Base-by-base conservation (phyloP, 1,140 invertebrate genomes). In the Aleiodes sp. region DNA sequence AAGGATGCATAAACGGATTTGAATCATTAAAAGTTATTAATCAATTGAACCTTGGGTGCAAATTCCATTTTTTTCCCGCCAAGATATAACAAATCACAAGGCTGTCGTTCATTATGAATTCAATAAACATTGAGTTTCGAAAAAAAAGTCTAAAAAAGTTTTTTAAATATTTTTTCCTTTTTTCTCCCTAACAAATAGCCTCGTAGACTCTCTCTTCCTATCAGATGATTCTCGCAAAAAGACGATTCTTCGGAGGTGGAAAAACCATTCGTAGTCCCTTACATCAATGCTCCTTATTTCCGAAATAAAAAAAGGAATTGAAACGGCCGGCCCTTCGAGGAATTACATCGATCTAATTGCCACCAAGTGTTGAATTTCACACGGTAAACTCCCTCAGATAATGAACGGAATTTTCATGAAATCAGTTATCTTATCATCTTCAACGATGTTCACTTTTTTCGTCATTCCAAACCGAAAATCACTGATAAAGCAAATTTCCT, bases 1-100 rank as follows among this genome's bases (percentile, higher is more conserved):
- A 41, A 52, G 46, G 46, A 52, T 52, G 46, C 26, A 52, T 19
- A 24, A 52, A 24, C 46, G 46, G 46, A 52, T 52, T 52, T 52
- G 46, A 52, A 52, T 52, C 46, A 52, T 52, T 52, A 52, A 52
- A 24, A 12, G 46, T 52, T 52, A 52, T 52, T 52, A 52, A 52
- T 52, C 21, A 52, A 16, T 52, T 52, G 46, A 52, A 52, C 46
- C 46, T 52, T 52, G 46, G 21, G 19, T 52, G 46, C 26, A 24
- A 52, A 52, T 52, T 16, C 26, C 2, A 52, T 52, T 52, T 52
- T 52, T 52, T 52, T 52, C 3, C 21, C 21, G 21, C 46, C 46
- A 16, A 52, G 46, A 21, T 24, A 24, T 16, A 7, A 12, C 46
- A 24, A 52, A 9, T 52, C 21, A 16, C 46, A 52, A 52, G 46